These are phyloP conservation scores for Sthenelais limicola DNA, from an alignment of 2,888 invertebrate species.

Conservation along the genomic window DNA sequence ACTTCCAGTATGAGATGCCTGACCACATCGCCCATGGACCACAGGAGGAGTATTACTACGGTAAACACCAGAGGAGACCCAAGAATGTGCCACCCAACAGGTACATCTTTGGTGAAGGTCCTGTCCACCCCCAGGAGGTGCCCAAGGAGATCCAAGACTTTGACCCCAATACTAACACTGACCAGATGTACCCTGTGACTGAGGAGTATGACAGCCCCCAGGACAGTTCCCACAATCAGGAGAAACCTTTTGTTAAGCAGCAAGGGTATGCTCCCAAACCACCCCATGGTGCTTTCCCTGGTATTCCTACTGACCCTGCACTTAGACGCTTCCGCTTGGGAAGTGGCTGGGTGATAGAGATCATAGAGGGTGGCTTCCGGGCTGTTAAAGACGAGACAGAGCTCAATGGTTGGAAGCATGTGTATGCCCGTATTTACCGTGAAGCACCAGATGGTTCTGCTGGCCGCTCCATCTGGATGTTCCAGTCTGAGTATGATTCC, in stretches of 20 bases:
- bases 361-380: conserved; percentile 31
- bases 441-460: conserved; percentile 35
- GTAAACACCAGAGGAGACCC: neutral
- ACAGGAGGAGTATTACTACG: conserved; percentile 19
- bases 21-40: conserved; percentile 1
- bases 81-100: neutral
- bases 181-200: neutral
- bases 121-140: conserved; percentile 26
- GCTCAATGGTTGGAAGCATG: conserved; percentile 37
- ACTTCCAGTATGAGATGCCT: conserved; percentile 13
- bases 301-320: conserved; percentile 26
- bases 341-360: conserved; percentile 37
- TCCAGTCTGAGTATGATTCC: conserved; percentile 38
- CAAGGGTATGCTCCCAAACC: conserved; percentile 15
- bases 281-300: conserved; percentile 6
- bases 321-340: conserved; percentile 29
- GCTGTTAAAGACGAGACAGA: conserved; percentile 32
- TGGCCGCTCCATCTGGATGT: conserved; percentile 35
- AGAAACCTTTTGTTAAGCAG: conserved; percentile 13
- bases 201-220: conserved; percentile 5
- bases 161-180: conserved; percentile 12
- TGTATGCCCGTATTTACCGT: conserved; percentile 35
- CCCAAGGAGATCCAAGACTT: conserved; percentile 19
- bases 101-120: conserved; percentile 29
- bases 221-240: conserved; percentile 4